Base-by-base conservation (phyloP, 2,888 invertebrate species). In the Netelia virgata region DNA sequence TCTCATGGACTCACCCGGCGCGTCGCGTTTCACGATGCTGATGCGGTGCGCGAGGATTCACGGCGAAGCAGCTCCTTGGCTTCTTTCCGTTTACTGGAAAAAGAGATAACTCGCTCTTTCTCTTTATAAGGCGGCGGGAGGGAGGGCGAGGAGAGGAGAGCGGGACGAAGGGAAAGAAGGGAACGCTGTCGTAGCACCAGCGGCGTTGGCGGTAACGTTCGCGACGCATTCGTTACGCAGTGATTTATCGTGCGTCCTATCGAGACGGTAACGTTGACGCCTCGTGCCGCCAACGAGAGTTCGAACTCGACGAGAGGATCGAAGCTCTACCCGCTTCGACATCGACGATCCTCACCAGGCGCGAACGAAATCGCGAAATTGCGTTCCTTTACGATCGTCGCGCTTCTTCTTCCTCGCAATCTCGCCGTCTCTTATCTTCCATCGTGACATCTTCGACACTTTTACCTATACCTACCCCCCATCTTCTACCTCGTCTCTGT, bases 151-250 rank as follows among this genome's bases (percentile, higher is more conserved):
- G 36, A 14, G 47, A 14, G 47, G 47, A 2, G 11, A 14, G 47
- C 11, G 11, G 47, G 47, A 14, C 14, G 14, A 47, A 14, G 47
- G 9, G 20, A 73, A 53, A 73, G 57, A 75, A 36, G 36, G 70
- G 28, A 64, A 64, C 20, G 14, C 69, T 36, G 83, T 74, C 77
- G 81, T 74, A 63, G 68, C 47, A 20, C 20, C 76, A 50, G 43
- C 61, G 76, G 75, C 57, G 61, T 72, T 53, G 70, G 73, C 74
- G 86, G 84, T 85, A 84, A 84, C 86, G 87, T 85, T 86, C 73
- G 79, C 83, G 76, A 82, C 86, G 83, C 81, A 84, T 82, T 85
- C 86, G 85, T 82, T 85, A 85, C 84, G 78, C 84, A 82, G 81
- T 84, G 84, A 84, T 84, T 84, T 84, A 84, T 84, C 84, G 84